Base-by-base conservation (phyloP, 64 coral and sea anemone species). In the Montipora efflorescens region DNA sequence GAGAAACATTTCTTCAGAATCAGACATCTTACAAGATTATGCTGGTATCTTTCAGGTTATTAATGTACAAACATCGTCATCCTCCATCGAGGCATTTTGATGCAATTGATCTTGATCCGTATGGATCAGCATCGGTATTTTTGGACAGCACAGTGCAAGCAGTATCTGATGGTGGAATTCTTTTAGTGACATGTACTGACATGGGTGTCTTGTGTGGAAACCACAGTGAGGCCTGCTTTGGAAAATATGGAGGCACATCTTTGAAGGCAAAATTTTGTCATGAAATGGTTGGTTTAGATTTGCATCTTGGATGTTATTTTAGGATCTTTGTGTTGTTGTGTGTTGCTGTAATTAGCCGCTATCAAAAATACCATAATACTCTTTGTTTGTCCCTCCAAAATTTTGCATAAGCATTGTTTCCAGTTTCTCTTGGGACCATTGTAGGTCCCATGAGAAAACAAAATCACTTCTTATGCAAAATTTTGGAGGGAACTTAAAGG, bases 201-300 rank as follows among this genome's bases (percentile, higher is more conserved):
- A 99, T 99, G 98, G 98, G 95, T 6, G 98, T 99, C 7, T 62
- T 99, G 16, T 99, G 98, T 94, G 98, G 98, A 43, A 99, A 99
- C 49, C 98, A 99, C 61, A 99, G 93, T 23, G 98, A 99, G 84
- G 98, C 98, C 7, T 99, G 98, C 57, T 99, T 92, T 93, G 98
- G 92, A 47, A 99, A 99, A 90, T 99, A 99, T 99, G 98, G 98
- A 36, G 89, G 98, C 13, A 99, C 96, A 92, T 93, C 98, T 76
- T 80, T 99, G 15, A 99, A 96, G 90, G 95, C 92, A 74, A 99
- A 99, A 82, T 99, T 94, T 83, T 99, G 98, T 45, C 98, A 99
- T 90, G 98, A 99, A 83, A 99, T 99, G 98, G 98, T 99, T 85
- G 71, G 91, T 84, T 9, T 16, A 82, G 14, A 5, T 15, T 58